Evolutionary conservation across 2,888 invertebrate species (phyloP).

Genomic region (Aethes cnicana): DNA sequence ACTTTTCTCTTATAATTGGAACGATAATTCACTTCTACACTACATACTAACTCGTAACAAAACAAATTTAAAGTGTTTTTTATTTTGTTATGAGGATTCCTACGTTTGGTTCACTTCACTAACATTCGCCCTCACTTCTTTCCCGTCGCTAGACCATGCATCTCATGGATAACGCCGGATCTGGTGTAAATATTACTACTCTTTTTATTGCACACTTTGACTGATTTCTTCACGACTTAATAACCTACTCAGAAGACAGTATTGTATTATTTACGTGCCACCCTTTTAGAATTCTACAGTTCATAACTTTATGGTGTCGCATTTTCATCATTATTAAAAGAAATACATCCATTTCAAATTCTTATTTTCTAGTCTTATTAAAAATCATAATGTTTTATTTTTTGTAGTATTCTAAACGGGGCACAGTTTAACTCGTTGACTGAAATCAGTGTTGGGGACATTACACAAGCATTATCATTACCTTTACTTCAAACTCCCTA

Average conservation of each 20-base stretch:
- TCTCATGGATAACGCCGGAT: conserved; percentile 94
- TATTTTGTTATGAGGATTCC: background rate
- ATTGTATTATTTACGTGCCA: conserved; percentile 46
- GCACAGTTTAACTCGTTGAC: conserved; percentile 39
- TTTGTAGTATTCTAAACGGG: conserved; percentile 40
- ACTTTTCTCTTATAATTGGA: background rate
- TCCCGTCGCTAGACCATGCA: conserved; percentile 90
- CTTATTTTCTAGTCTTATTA: too few species aligned
- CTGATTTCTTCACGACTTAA: conserved; percentile 53
- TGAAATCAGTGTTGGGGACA: conserved; percentile 41
- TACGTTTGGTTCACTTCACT: conserved; percentile 47
- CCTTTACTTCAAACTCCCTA: too few species aligned
- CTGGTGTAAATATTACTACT: conserved; percentile 90
- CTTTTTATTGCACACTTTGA: conserved; percentile 75
- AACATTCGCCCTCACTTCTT: conserved; percentile 71
- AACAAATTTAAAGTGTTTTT: background rate
- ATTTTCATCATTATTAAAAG: too few species aligned
- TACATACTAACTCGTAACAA: conserved; percentile 14
- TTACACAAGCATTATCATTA: conserved; percentile 20
- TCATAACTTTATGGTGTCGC: conserved; percentile 30
- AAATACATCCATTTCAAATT: too few species aligned
- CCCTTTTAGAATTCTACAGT: conserved; percentile 43
- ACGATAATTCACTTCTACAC: conserved; percentile 8
- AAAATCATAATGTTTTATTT: too few species aligned
- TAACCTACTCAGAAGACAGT: conserved; percentile 38